These are phyloP conservation scores for Phortica okadai DNA, from an alignment of 2,888 invertebrate species.

Conservation along the genomic window DNA sequence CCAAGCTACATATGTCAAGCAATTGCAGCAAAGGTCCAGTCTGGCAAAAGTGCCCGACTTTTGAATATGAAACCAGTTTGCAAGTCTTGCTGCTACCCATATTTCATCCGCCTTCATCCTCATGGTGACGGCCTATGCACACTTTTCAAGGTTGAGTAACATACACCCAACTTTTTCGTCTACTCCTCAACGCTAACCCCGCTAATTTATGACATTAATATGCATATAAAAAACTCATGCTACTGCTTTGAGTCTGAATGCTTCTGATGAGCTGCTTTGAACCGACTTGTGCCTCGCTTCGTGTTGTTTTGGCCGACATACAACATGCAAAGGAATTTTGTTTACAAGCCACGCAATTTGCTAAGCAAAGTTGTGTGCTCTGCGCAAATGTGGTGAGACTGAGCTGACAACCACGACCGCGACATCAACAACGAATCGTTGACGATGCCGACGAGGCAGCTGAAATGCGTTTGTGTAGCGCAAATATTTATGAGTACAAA, in stretches of 20 bases:
- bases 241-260: not conserved
- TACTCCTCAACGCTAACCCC: conserved; percentile 58
- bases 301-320: not conserved
- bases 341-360: conserved; percentile 29
- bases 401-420: too few relatives aligned
- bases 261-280: not conserved
- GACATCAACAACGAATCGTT: too few relatives aligned
- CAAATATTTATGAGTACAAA: not conserved
- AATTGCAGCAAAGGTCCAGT: conserved; percentile 8
- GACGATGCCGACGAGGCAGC: too few relatives aligned
- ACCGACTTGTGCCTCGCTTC: not conserved
- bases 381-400: too few relatives aligned
- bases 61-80: conserved; percentile 52
- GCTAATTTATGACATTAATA: conserved; percentile 67
- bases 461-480: not conserved
- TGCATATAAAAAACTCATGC: conserved; percentile 61
- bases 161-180: conserved; percentile 6
- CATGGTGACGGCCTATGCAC: conserved; percentile 14
- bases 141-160: conserved; percentile 60
- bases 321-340: conserved; percentile 21
- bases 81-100: not conserved
- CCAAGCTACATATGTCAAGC: conserved; percentile 2
- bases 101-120: not conserved
- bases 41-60: conserved; percentile 48
- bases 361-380: not conserved